Evolutionary conservation across 2,888 invertebrate genomes (phyloP).

Genomic region (Aphodius granarius): DNA sequence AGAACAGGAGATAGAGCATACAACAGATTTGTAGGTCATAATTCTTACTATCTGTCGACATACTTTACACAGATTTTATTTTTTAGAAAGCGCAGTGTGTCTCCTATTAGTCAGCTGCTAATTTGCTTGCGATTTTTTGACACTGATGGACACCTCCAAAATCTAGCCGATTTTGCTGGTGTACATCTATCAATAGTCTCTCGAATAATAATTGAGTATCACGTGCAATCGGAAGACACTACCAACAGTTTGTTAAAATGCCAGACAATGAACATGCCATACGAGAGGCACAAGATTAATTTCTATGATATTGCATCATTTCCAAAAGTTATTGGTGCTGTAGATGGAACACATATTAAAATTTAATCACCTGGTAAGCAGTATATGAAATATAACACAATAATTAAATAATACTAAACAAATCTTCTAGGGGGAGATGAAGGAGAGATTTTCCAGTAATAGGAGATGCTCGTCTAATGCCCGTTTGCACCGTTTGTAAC

Average conservation of each 20-base stretch:
- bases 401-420: too few species aligned
- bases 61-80: too few species aligned
- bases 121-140: not conserved
- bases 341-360: not conserved
- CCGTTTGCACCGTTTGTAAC: too few species aligned
- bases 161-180: not conserved
- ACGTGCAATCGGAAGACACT: too few species aligned
- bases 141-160: not conserved
- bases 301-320: not conserved
- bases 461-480: too few species aligned
- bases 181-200: too few species aligned
- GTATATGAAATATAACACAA: not conserved
- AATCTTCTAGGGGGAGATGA: slow-evolving; percentile 32
- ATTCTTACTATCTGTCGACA: too few species aligned
- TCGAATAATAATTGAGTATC: too few species aligned
- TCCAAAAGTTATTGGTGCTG: not conserved
- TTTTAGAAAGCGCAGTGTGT: not conserved
- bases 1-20: too few species aligned
- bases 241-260: too few species aligned
- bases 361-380: not conserved
- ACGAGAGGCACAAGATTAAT: not conserved
- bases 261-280: not conserved
- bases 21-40: too few species aligned
- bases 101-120: not conserved
- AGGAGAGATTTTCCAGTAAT: slow-evolving; percentile 37